phyloP scores from a whole-genome alignment of 2,797 vertebrate genomes.

The Cryptoblepharus egeriae region DNA sequence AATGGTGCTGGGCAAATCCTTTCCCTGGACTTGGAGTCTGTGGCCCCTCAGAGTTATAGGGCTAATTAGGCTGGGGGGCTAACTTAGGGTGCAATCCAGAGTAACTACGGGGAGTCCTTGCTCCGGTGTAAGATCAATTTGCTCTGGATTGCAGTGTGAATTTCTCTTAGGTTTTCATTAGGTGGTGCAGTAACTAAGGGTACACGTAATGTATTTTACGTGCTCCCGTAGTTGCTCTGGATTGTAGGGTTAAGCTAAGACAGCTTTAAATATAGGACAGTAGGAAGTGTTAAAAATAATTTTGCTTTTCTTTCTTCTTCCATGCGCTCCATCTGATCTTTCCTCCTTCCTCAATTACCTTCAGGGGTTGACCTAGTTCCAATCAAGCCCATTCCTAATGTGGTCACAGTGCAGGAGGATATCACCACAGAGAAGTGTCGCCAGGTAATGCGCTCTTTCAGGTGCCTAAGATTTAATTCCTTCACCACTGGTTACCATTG shows the following conservation, averaged over 20 bases:
- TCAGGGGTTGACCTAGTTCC: slow-evolving; percentile 94
- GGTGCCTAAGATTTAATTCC: rapidly evolving
- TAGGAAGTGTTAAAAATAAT: background rate
- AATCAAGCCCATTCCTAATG: slow-evolving; percentile 92
- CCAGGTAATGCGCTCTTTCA: slow-evolving; percentile 80
- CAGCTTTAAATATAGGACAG: background rate
- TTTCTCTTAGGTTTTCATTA: too few relatives aligned
- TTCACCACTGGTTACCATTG: background rate
- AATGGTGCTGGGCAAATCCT: background rate
- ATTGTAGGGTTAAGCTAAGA: too few relatives aligned
- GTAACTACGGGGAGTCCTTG: too few relatives aligned
- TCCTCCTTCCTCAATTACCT: background rate
- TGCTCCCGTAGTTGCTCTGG: too few relatives aligned
- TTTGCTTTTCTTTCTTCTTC: background rate
- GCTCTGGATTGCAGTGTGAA: too few relatives aligned
- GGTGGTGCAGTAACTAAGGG: too few relatives aligned
- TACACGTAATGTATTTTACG: too few relatives aligned
- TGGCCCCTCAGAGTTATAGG: background rate
- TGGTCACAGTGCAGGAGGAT: slow-evolving; percentile 92
- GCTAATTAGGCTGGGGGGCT: background rate
- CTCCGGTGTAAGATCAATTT: too few relatives aligned
- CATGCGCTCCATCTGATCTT: background rate
- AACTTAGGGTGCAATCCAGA: too few relatives aligned
- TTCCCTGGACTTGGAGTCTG: too few relatives aligned
- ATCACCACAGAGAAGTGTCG: slow-evolving; percentile 94